These are phyloP conservation scores for Bubalus kerabau DNA, from an alignment of 2,113 vertebrate species.

Conservation along the genomic window DNA sequence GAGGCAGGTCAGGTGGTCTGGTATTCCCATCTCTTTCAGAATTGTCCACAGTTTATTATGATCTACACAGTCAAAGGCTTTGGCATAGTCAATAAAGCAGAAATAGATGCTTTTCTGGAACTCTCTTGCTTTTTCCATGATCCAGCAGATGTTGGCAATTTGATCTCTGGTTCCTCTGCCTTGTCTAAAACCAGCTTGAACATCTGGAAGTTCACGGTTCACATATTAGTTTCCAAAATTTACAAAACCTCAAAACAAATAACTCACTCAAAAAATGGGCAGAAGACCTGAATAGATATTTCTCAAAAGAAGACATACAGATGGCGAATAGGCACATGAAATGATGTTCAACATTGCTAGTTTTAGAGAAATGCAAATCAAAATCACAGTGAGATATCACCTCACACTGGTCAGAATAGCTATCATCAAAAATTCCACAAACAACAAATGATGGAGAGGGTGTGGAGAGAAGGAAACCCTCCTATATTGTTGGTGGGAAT, in stretches of 20 bases:
- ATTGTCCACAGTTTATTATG: no score
- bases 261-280: not conserved
- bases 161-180: no score
- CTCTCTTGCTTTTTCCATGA: no score
- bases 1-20: no score
- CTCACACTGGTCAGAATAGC: not conserved
- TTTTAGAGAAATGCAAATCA: not conserved
- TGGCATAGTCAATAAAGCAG: no score
- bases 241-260: not conserved
- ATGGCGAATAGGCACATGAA: not conserved
- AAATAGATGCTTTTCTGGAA: no score
- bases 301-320: not conserved
- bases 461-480: not conserved
- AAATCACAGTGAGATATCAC: not conserved
- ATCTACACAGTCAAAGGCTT: no score
- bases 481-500: not conserved
- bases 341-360: not conserved
- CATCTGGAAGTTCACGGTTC: no score
- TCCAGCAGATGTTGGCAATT: no score
- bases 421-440: not conserved
- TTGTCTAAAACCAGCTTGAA: no score
- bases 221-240: not conserved
- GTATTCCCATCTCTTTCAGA: no score
- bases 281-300: not conserved
- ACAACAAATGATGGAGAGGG: not conserved